A percentile compares a stretch with the other conserved stretches of the same genome.
These are phyloP conservation scores for Drosophila baimaii DNA, from an alignment of 1,140 invertebrate species.

Conservation along the genomic window DNA sequence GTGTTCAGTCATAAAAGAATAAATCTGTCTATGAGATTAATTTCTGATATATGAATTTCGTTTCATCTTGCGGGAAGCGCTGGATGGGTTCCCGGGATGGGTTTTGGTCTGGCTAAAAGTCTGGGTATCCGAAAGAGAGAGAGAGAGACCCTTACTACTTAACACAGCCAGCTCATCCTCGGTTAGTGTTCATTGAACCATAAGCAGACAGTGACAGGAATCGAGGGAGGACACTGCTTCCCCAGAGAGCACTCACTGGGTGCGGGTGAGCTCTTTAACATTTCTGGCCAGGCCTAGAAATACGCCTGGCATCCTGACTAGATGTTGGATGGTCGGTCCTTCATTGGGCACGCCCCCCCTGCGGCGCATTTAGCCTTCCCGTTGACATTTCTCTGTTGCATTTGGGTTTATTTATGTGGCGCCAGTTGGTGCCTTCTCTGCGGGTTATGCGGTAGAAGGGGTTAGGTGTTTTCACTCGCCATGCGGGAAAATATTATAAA, in stretches of 20 bases:
- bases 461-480: conserved; percentile 13
- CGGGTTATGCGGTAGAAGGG: conserved; percentile 5
- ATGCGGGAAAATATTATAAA: neutral
- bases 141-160: conserved; percentile 1
- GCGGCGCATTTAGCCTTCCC: conserved; percentile 64
- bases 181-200: conserved; percentile 67
- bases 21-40: conserved; percentile 54
- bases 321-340: conserved; percentile 32
- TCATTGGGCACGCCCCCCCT: conserved; percentile 44
- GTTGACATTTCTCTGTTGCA: conserved; percentile 73
- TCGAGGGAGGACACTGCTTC: conserved; percentile 6
- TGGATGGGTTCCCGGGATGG: conserved; percentile 4
- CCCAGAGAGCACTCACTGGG: conserved; percentile 7
- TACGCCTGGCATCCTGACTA: conserved; percentile 25
- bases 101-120: conserved; percentile 13
- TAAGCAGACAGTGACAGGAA: conserved; percentile 29
- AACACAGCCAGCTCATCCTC: conserved; percentile 20
- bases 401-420: conserved; percentile 73
- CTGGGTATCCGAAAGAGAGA: conserved; percentile 7
- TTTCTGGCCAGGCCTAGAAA: conserved; percentile 64
- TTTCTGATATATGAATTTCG: conserved; percentile 51
- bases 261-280: conserved; percentile 36
- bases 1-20: conserved; percentile 36
- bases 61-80: conserved; percentile 36
- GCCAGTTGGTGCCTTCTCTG: conserved; percentile 57